Evolutionary conservation across 2,797 vertebrate genomes (phyloP), one percentile per base, ranked within the genome.

Genomic region (Microchirus variegatus): DNA sequence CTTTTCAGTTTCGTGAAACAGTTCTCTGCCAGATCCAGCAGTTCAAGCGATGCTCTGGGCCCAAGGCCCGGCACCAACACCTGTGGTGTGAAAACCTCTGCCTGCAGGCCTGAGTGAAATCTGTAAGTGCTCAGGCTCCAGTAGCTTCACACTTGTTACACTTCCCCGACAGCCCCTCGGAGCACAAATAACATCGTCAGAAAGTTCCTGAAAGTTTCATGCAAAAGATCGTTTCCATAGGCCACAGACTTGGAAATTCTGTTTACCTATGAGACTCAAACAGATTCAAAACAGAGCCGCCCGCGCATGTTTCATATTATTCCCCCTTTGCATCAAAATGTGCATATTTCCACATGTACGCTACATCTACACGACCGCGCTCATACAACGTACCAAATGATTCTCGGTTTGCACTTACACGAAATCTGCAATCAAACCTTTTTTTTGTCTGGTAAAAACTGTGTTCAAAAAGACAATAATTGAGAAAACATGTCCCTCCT

Each of bases 111-210:
- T 71, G 37, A 69, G 31, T 26, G 70, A 77, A 31, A 75, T 16
- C 57, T 61, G 15, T 52, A 40, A 75, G 53, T 54, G 42, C 36
- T 67, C 42, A 63, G 60, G 35, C 44, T 71, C 83, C 73, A 66
- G 66, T 53, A 64, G 56, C 59, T 77, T 83, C 64, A 70, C 65
- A 68, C 72, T 67, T 79, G 62, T 75, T 70, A 47, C 64, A 45
- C 12, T 60, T 60, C 42, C 22, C 10, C 35, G 59, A 66, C 46
- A 63, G 59, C 59, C 58, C 59, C 58, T 70, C 73, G 44, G 47
- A 72, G 59, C 75, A 78, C 51, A 75, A 70, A 75, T 75, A 69
- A 77, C 59, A 59, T 59, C 37, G 22, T 70, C 42, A 61, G 44
- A 53, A n/a, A n/a, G 53, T 13, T 50, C 50, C 55, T 16, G 61